phyloP scores from a whole-genome alignment of 2,797 vertebrate genomes.

The Clarias fuscus region DNA sequence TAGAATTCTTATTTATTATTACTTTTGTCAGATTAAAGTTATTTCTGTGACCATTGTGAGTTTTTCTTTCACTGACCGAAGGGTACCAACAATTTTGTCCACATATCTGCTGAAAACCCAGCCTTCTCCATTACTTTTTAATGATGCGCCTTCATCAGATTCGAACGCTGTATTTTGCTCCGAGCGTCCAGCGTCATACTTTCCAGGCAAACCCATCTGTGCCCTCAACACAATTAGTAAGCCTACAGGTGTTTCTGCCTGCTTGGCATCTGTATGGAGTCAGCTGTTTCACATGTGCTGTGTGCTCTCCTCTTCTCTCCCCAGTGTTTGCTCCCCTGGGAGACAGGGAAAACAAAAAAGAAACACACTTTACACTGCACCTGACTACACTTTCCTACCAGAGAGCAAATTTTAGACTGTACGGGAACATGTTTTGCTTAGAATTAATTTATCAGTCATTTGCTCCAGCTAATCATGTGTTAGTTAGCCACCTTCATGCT shows the following conservation, averaged over 20 bases:
- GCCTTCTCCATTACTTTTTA: constrained; percentile 3
- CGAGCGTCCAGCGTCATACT: constrained; percentile 29
- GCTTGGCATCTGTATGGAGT: constrained; percentile 26
- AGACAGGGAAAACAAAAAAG: constrained; percentile 36
- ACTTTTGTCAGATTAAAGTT: no score
- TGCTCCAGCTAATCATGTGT: not conserved
- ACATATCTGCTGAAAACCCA: not conserved
- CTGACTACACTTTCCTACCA: constrained; percentile 47
- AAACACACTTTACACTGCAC: constrained; percentile 46
- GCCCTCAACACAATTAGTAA: constrained; percentile 22
- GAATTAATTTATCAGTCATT: not conserved
- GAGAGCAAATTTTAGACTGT: constrained; percentile 29
- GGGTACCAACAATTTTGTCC: no score
- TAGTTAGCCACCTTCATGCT: not conserved
- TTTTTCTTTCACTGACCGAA: no score
- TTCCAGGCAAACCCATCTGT: constrained; percentile 42
- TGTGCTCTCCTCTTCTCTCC: constrained; percentile 32
- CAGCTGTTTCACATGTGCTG: constrained; percentile 31
- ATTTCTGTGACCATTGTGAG: no score
- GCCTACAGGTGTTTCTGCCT: constrained; percentile 32
- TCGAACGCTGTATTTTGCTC: constrained; percentile 16
- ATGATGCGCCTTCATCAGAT: constrained; percentile 19
- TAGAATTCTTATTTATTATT: no score
- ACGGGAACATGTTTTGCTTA: constrained; percentile 2
- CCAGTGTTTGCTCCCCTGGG: constrained; percentile 44